Base-by-base conservation (phyloP, 2,797 vertebrate species). In the Limosa lapponica region DNA sequence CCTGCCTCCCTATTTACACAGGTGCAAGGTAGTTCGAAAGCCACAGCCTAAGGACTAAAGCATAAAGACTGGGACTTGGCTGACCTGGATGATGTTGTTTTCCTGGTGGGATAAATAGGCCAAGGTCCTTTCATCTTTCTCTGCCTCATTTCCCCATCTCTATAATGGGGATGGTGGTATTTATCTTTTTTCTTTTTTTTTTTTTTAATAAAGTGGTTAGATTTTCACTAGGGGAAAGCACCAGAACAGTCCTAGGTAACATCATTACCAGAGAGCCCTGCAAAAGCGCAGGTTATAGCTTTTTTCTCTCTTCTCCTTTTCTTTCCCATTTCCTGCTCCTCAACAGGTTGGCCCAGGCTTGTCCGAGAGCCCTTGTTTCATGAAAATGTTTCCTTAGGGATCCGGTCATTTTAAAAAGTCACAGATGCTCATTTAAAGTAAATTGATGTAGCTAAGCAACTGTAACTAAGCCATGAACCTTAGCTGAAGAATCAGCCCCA, bases 1-100 rank as follows among this genome's bases (percentile, higher is more conserved):
- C 86, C 91, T 95, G 91, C 86, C 88, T 79, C 59, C 74, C 89
- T 95, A 89, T 89, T 94, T 92, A 91, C 94, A 95, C 93, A 95
- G 94, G 95, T 93, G 93, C 80, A 64, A 84, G 85, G 91, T 2
- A 65, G 46, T 23, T 81, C 27, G 64, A 94, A 46, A 95, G 67
- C 79, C 75, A 12, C 2, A 19, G 90, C 61, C 67, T 52, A 64
- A 72, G 70, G 85, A 95, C 72, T 64, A 64, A 73, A 75, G 90
- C 4, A 2, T 37, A 84, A 81, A 93, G 93, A 41, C 48, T 10
- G 48, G 41, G 88, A 79, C 80, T 95, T 84, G 81, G 86, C 80
- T 87, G 74, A 89, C 90, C 83, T 82, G 66, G 78, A 83, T 93
- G 82, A 51, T 79, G 69, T 41, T 95, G 37, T 93, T 90, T 94